Evolutionary conservation across 2,888 invertebrate species (phyloP).

Genomic region (Latheticus oryzae): DNA sequence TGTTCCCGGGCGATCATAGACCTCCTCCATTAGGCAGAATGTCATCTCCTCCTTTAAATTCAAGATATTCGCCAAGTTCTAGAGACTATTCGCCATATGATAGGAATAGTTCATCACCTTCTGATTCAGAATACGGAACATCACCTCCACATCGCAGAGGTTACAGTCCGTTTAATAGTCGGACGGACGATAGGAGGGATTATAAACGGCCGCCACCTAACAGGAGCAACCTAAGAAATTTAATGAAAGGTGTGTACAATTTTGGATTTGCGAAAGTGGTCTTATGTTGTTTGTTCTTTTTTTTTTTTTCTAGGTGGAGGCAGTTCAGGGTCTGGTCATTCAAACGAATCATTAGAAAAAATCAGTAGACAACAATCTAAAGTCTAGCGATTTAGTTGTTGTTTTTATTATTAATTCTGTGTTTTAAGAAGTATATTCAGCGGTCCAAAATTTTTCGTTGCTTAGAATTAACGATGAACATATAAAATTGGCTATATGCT

Average conservation of each 20-base stretch:
- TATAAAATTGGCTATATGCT: constrained; percentile 16
- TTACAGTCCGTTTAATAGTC: constrained; percentile 62
- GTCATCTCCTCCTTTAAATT: constrained; percentile 67
- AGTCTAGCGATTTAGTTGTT: constrained; percentile 53
- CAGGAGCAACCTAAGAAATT: constrained; percentile 56
- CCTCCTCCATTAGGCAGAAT: constrained; percentile 70
- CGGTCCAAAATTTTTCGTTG: constrained; percentile 32
- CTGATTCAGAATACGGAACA: constrained; percentile 76
- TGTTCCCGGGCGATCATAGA: constrained; percentile 67
- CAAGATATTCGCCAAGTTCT: constrained; percentile 70
- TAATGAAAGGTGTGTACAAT: constrained; percentile 35
- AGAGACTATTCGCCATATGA: constrained; percentile 65
- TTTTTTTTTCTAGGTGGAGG: constrained; percentile 34
- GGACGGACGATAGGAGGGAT: constrained; percentile 59
- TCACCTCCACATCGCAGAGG: constrained; percentile 66
- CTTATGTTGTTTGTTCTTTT: not conserved
- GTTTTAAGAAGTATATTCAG: constrained; percentile 35
- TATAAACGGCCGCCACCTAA: constrained; percentile 57
- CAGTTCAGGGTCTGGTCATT: constrained; percentile 73
- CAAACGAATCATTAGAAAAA: constrained; percentile 69
- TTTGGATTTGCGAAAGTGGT: constrained; percentile 4
- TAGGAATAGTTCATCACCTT: constrained; percentile 70
- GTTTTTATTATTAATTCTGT: constrained; percentile 43
- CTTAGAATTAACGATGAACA: constrained; percentile 3
- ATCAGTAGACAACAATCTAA: constrained; percentile 60